These are phyloP conservation scores for Drosophila mettleri DNA, from an alignment of 2,888 invertebrate species.

Conservation along the genomic window DNA sequence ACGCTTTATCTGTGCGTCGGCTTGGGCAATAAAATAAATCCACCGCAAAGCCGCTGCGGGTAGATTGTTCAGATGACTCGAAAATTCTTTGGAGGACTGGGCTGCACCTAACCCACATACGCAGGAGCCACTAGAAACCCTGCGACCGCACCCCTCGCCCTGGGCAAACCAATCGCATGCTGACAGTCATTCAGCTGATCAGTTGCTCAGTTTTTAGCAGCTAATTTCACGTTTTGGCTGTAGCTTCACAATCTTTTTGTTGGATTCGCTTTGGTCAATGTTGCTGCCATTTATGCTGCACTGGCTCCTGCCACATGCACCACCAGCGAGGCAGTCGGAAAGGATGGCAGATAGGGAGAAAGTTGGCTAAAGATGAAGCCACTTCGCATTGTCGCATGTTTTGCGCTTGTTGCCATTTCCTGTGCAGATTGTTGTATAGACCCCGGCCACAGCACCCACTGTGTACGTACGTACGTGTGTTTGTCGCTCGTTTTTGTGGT, in stretches of 20 bases:
- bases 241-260: slow-evolving; percentile 16
- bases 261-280: slow-evolving; percentile 49
- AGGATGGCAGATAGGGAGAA: neutral
- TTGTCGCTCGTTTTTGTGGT: slow-evolving; percentile 72
- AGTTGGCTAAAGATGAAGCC: slow-evolving; percentile 17
- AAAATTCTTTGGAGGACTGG: slow-evolving; percentile 33
- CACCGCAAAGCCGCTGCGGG: slow-evolving; percentile 76
- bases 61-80: slow-evolving; percentile 76
- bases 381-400: slow-evolving; percentile 57
- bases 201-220: slow-evolving; percentile 50
- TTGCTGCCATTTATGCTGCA: slow-evolving; percentile 51
- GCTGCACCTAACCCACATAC: slow-evolving; percentile 2
- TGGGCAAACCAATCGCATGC: slow-evolving; percentile 34
- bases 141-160: neutral
- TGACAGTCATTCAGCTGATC: slow-evolving; percentile 42
- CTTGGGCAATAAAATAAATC: slow-evolving; percentile 75
- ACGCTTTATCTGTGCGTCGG: slow-evolving; percentile 42
- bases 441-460: neutral
- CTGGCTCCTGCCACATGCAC: slow-evolving; percentile 26
- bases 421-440: slow-evolving; percentile 41
- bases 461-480: slow-evolving; percentile 23
- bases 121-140: neutral
- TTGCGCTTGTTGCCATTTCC: slow-evolving; percentile 59
- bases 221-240: slow-evolving; percentile 51
- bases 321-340: neutral